Percentiles rank a stretch among this genome's conserved stretches.
These are phyloP conservation scores for Yasuhikotakia modesta DNA, from an alignment of 2,797 vertebrate genomes.

Conservation along the genomic window DNA sequence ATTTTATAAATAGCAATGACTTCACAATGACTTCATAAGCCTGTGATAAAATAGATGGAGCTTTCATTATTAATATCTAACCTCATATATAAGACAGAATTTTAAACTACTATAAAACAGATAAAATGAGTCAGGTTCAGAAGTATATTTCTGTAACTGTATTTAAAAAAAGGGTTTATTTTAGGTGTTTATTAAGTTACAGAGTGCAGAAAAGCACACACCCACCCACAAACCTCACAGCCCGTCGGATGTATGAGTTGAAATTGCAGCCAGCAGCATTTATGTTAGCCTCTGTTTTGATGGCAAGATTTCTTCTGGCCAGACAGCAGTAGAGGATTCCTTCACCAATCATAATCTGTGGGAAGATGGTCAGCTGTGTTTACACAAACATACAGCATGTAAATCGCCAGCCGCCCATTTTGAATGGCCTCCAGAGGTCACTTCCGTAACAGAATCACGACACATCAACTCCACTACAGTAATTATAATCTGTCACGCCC, in stretches of 20 bases:
- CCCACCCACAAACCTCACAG: slow-evolving; percentile 93
- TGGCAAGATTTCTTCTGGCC: slow-evolving; percentile 82
- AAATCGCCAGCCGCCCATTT: not conserved
- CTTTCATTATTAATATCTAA: slow-evolving; percentile 21
- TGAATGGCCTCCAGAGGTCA: slow-evolving; percentile 22
- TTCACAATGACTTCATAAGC: slow-evolving; percentile 29
- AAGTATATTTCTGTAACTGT: not conserved
- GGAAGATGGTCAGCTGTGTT: slow-evolving; percentile 40
- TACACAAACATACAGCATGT: slow-evolving; percentile 12
- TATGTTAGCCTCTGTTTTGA: slow-evolving; percentile 89
- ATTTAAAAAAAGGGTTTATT: slow-evolving; percentile 2
- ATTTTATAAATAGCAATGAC: slow-evolving; percentile 17
- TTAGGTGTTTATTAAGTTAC: not conserved
- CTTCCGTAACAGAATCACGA: slow-evolving; percentile 23
- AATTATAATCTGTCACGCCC: slow-evolving; percentile 20
- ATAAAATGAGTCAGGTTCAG: not conserved
- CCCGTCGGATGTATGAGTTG: slow-evolving; percentile 96
- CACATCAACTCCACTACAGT: slow-evolving; percentile 29
- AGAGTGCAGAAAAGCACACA: slow-evolving; percentile 33
- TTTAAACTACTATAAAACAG: slow-evolving; percentile 11
- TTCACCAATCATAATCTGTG: slow-evolving; percentile 97
- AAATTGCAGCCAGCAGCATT: slow-evolving; percentile 98
- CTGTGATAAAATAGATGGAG: slow-evolving; percentile 12
- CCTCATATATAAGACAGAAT: not conserved
- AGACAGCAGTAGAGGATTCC: slow-evolving; percentile 95